Evolutionary conservation across 2,113 vertebrate genomes (phyloP), one percentile per base, ranked within the genome.

Genomic region (Vanacampus margaritifer): DNA sequence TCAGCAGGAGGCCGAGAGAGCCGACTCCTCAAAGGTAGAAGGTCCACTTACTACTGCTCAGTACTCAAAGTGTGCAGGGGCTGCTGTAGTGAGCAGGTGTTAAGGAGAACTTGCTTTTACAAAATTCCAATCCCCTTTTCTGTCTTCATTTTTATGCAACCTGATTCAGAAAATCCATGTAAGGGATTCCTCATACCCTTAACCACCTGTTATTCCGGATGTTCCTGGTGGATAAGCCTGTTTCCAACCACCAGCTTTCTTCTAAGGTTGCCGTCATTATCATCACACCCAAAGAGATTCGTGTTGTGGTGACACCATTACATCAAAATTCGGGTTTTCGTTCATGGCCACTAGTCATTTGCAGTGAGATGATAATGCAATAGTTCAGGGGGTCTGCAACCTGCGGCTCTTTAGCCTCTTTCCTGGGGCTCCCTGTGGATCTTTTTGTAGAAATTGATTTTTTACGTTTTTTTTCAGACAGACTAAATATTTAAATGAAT

Each of bases 51-150:
- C 64, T 32, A 64, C 68, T 68, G 76, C 64, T 74, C 76, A 76
- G 73, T 13, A 48, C 46, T 68, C 67, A 28, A 65, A 75, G 39
- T 81, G 81, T 81, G 84, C 71, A 85, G 79, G 41, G 81, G 75
- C 63, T 62, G 75, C 63, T 62, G 43, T 28, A 72, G 63, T 24
- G 74, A 76, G 67, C 43, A 2, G 51, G 73, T 41, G 62, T 69
- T 64, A 24, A 35, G 56, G 45, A 57, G 58, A 69, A 71, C 64
- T 63, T 35, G 68, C 39, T 45, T 43, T 24, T 41, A 62, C n/a
- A 19, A 37, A 62, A 62, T 62, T 17, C 9, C 14, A 14, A 24
- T 21, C 23, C n/a, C 21, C 58, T 23, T 61, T 39, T 39, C 36
- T 39, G 21, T 23, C 32, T 21, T 12, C 10, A 3, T 9, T 50